A percentile compares a stretch with the other conserved stretches of the same genome.
Evolutionary conservation across 2,797 vertebrate species (phyloP).

Genomic region (Enteromius thamalakanensis): DNA sequence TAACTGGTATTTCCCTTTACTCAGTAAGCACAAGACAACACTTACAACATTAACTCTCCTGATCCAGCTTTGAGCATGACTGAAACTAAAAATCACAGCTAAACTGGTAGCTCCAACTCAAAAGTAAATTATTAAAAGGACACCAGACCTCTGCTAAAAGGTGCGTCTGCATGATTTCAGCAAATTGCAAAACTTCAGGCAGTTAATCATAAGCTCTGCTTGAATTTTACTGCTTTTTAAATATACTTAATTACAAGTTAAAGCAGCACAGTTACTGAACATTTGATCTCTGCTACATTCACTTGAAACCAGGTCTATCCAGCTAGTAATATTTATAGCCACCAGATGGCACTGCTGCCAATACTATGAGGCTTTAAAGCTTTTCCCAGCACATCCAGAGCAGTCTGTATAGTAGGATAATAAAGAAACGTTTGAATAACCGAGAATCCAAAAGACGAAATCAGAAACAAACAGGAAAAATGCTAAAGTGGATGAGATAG

Average conservation of each 20-base stretch:
- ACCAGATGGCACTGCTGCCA: not conserved
- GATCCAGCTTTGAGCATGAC: not conserved
- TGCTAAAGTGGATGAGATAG: too few species aligned
- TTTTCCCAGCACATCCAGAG: not conserved
- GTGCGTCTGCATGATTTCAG: not conserved
- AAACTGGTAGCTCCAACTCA: not conserved
- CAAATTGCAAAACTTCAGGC: not conserved
- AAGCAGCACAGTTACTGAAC: not conserved
- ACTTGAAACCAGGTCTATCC: not conserved
- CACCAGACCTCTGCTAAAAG: not conserved
- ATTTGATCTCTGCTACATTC: not conserved
- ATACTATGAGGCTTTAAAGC: not conserved
- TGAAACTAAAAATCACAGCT: not conserved
- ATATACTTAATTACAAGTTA: not conserved
- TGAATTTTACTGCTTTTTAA: not conserved
- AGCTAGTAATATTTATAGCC: not conserved
- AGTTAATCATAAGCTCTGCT: not conserved
- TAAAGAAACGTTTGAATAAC: not conserved
- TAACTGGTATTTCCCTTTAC: not conserved
- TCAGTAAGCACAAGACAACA: not conserved
- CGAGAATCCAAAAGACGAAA: not conserved
- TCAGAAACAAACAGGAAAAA: not conserved
- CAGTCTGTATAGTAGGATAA: not conserved
- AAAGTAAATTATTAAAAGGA: not conserved
- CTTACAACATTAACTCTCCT: not conserved